Evolutionary conservation across 2,113 vertebrate species (phyloP).

Genomic region (Xenopus tropicalis): DNA sequence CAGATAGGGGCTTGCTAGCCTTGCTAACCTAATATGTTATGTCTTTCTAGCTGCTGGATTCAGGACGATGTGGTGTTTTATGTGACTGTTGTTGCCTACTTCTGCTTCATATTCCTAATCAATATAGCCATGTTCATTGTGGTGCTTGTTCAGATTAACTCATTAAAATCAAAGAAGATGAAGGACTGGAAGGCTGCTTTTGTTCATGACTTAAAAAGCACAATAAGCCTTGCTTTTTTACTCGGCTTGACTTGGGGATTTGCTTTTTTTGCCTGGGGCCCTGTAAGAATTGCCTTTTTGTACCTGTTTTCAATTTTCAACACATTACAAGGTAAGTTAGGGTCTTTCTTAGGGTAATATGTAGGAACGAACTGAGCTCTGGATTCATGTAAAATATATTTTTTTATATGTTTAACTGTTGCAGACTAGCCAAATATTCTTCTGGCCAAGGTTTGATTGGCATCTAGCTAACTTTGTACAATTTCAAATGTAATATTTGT

Average conservation of each 20-base stretch:
- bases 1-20: no score
- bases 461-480: no score
- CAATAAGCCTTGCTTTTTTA: conserved; percentile 76
- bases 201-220: conserved; percentile 69
- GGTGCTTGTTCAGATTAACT: conserved; percentile 77
- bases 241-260: conserved; percentile 83
- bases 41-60: conserved; percentile 94
- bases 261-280: conserved; percentile 77
- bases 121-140: conserved; percentile 73
- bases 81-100: conserved; percentile 69
- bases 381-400: no score
- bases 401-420: no score
- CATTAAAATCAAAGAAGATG: conserved; percentile 58
- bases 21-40: no score
- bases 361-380: not conserved
- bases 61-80: conserved; percentile 67
- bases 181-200: conserved; percentile 44
- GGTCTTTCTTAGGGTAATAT: not conserved
- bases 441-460: no score
- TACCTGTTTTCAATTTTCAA: conserved; percentile 84
- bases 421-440: no score
- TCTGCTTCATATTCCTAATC: conserved; percentile 71
- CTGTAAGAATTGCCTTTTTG: conserved; percentile 63
- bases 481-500: no score
- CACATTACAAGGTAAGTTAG: conserved; percentile 75